Percentiles rank a stretch among this genome's conserved stretches.
phyloP scores from a whole-genome alignment of 92 coral and sea anemone species.

The Phenganax subtilis region DNA sequence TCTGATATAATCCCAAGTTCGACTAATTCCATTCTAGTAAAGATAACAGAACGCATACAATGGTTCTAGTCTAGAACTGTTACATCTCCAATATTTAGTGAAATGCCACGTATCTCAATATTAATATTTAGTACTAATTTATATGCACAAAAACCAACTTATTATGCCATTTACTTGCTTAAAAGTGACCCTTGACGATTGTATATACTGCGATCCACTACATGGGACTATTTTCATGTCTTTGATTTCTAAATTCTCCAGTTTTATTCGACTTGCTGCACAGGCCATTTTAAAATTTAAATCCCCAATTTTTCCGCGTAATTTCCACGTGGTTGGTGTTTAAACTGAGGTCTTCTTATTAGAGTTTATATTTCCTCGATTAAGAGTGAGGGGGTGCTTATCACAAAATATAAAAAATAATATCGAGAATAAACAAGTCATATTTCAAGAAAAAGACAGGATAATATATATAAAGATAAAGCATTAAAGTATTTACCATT shows the following conservation, averaged over 20 bases:
- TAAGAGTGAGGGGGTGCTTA: no score
- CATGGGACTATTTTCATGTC: constrained; percentile 79
- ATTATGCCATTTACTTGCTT: constrained; percentile 56
- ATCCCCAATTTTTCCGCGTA: constrained; percentile 10
- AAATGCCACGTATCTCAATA: background rate
- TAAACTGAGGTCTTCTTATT: background rate
- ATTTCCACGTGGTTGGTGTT: background rate
- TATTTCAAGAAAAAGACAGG: no score
- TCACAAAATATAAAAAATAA: no score
- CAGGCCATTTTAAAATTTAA: constrained; percentile 35
- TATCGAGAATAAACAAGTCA: no score
- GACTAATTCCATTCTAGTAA: constrained; percentile 68
- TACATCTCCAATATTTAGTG: background rate
- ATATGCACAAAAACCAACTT: background rate
- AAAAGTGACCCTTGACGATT: constrained; percentile 79
- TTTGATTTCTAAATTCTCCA: constrained; percentile 57
- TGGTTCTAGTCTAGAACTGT: background rate
- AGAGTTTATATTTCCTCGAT: no score
- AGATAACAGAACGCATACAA: constrained; percentile 6
- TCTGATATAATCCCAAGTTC: constrained; percentile 85
- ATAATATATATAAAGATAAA: no score
- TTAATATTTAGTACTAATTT: background rate
- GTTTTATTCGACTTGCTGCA: background rate
- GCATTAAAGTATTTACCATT: no score
- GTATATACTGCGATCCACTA: constrained; percentile 65